Evolutionary conservation across 2,113 vertebrate genomes (phyloP).

Genomic region (Cryptomyrus ogoouensis): DNA sequence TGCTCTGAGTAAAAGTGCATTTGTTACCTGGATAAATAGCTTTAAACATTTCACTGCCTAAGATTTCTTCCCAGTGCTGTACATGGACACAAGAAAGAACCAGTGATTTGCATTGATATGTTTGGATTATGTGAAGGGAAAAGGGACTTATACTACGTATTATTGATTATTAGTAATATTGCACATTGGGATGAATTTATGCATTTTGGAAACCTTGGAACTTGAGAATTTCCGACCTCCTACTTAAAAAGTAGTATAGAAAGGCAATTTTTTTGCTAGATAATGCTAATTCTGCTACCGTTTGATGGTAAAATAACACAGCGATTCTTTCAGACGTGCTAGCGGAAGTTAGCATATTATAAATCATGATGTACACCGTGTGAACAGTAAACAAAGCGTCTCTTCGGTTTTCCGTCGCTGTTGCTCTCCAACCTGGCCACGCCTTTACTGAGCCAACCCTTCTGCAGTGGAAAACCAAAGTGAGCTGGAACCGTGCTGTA

Average conservation of each 20-base stretch:
- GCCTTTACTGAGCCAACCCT: too few relatives aligned
- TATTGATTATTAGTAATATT: not conserved
- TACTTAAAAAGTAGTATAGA: not conserved
- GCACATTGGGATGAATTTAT: not conserved
- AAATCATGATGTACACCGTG: too few relatives aligned
- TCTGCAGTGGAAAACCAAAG: too few relatives aligned
- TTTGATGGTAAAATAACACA: not conserved
- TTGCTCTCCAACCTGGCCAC: too few relatives aligned
- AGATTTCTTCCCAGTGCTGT: too few relatives aligned
- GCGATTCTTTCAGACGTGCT: not conserved
- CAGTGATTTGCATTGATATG: not conserved
- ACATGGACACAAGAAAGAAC: not conserved
- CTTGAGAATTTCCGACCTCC: not conserved
- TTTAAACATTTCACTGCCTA: too few relatives aligned
- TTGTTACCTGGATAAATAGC: too few relatives aligned
- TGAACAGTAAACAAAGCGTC: too few relatives aligned
- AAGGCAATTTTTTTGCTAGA: not conserved
- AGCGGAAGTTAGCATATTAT: not conserved
- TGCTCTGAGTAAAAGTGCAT: too few relatives aligned
- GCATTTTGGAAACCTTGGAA: not conserved
- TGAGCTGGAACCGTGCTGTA: too few relatives aligned
- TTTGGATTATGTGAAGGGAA: not conserved
- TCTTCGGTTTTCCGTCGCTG: too few relatives aligned
- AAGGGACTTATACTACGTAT: not conserved
- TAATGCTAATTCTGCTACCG: not conserved